Conservation (phyloP, 35 echinoderm and acorn worm species). For the Apostichopus japonicus region DNA sequence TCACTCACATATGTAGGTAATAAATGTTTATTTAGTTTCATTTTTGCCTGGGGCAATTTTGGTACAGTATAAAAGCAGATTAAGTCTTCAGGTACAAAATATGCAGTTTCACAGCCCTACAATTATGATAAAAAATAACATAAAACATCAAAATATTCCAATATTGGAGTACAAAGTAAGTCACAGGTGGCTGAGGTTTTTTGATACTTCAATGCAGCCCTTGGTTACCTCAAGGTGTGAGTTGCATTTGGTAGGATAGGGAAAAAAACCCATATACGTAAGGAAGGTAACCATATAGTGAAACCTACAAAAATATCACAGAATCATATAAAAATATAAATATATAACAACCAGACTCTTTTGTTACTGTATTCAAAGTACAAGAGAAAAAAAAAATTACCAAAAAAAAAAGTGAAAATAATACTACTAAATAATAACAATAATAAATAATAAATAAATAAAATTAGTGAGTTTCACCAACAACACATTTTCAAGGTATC, state of each 20-base stretch:
- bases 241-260: slow-evolving; percentile 16
- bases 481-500: neutral
- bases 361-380: slow-evolving; percentile 39
- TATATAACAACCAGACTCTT: slow-evolving; percentile 11
- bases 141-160: too few relatives aligned
- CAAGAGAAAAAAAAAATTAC: neutral
- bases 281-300: neutral
- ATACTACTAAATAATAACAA: neutral
- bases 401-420: neutral
- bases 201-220: neutral
- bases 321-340: slow-evolving; percentile 41
- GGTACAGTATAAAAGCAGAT: too few relatives aligned
- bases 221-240: slow-evolving; percentile 37
- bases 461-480: neutral
- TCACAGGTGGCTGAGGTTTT: too few relatives aligned
- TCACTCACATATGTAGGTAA: too few relatives aligned
- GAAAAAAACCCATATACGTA: neutral
- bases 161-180: too few relatives aligned
- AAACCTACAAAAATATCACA: slow-evolving; percentile 30
- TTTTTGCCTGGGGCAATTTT: too few relatives aligned
- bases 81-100: too few relatives aligned
- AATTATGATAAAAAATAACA: too few relatives aligned
- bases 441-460: neutral
- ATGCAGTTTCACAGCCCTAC: too few relatives aligned
- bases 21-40: too few relatives aligned